phyloP scores from a whole-genome alignment of 2,888 invertebrate species.

The Chloromyia formosa region DNA sequence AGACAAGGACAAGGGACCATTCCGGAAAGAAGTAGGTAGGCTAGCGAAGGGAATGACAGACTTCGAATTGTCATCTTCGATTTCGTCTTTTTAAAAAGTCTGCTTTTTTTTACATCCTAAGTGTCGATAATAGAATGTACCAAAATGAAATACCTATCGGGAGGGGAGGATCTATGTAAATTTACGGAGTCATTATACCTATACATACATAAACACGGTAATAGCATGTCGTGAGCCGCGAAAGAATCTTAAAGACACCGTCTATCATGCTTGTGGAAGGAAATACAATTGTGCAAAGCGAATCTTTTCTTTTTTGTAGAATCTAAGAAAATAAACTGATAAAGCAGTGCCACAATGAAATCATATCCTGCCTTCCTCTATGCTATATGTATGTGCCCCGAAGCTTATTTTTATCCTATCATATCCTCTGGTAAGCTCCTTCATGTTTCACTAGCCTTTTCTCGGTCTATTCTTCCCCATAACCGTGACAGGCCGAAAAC shows the following conservation, averaged over 20 bases:
- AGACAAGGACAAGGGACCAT: not conserved
- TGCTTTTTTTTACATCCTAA: not conserved
- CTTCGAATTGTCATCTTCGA: not conserved
- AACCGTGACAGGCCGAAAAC: slow-evolving; percentile 10
- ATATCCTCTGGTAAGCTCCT: not conserved
- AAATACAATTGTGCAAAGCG: no score
- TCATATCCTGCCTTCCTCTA: no score
- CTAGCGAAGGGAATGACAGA: not conserved
- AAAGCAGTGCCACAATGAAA: no score
- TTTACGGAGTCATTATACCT: no score
- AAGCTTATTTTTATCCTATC: not conserved
- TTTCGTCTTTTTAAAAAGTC: not conserved
- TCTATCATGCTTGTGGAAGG: no score
- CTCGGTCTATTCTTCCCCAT: slow-evolving; percentile 9
- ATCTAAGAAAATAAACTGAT: no score
- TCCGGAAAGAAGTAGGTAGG: not conserved
- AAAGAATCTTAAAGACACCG: no score
- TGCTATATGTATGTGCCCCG: not conserved
- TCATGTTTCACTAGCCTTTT: not conserved
- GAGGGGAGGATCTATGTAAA: no score
- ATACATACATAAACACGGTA: no score
- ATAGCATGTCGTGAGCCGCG: no score
- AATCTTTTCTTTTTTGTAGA: no score
- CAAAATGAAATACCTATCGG: not conserved
- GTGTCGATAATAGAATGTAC: slow-evolving; percentile 1